Conservation (phyloP, 1,140 invertebrate species). For the Schmidtea mediterranea region DNA sequence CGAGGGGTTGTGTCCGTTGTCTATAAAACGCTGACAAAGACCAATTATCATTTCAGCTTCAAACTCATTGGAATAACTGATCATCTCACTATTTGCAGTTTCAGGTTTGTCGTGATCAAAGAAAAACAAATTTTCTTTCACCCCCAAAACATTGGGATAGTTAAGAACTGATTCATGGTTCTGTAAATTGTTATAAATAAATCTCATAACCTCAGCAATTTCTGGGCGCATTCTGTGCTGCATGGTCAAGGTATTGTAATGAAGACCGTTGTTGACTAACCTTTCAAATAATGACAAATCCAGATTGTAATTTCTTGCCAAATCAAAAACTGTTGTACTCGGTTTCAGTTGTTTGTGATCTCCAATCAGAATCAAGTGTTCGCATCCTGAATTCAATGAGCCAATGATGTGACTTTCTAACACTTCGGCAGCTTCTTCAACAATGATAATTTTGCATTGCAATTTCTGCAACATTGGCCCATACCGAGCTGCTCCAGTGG, state of each 20-base stretch:
- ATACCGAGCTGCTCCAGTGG: constrained; percentile 40
- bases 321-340: constrained; percentile 32
- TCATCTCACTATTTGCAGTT: constrained; percentile 13
- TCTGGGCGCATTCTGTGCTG: constrained; percentile 23
- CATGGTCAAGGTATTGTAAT: constrained; percentile 16
- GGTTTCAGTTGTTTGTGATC: constrained; percentile 43
- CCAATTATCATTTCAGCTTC: constrained; percentile 19
- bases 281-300: constrained; percentile 47
- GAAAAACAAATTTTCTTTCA: constrained; percentile 20
- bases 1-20: constrained; percentile 17
- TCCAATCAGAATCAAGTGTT: constrained; percentile 11
- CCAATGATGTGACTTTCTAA: constrained; percentile 10
- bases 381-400: constrained; percentile 8
- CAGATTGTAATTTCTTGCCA: constrained; percentile 34
- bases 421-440: constrained; percentile 12
- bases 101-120: constrained; percentile 22
- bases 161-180: constrained; percentile 15
- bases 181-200: constrained; percentile 21
- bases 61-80: constrained; percentile 18
- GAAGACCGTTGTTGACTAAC: constrained; percentile 34
- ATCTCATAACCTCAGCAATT: constrained; percentile 14
- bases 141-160: constrained; percentile 17
- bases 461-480: constrained; percentile 29
- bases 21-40: constrained; percentile 19
- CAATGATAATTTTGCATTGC: constrained; percentile 10